Conservation (phyloP, 2,888 invertebrate genomes). For the Melipona beecheii region DNA sequence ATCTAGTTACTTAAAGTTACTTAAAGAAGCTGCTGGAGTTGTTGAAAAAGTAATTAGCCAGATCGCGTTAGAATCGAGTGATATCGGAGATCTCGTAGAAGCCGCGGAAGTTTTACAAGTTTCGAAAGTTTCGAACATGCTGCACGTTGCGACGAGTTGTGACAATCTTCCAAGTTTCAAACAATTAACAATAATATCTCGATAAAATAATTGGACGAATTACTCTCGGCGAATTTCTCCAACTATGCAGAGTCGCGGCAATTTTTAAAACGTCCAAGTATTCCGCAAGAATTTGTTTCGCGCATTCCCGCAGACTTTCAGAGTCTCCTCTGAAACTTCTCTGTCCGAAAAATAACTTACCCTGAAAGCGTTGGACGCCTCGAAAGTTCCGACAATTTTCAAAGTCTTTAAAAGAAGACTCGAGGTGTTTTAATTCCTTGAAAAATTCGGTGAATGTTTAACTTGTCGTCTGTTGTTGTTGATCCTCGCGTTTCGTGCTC, state of each 20-base stretch:
- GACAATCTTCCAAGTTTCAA: neutral
- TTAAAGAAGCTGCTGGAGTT: neutral
- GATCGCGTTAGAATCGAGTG: neutral
- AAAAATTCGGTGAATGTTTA: neutral
- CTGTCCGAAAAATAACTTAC: conserved; percentile 1
- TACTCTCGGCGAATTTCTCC: neutral
- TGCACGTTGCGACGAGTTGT: neutral
- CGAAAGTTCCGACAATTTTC: neutral
- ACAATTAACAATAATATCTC: neutral
- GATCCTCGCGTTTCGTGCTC: too few relatives aligned
- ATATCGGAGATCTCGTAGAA: neutral
- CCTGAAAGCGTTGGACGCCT: neutral
- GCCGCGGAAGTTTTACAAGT: neutral
- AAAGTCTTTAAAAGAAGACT: neutral
- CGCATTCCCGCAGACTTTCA: neutral
- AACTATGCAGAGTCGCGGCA: neutral
- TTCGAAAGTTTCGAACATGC: neutral
- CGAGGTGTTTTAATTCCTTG: neutral
- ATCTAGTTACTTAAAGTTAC: neutral
- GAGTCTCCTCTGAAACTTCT: neutral
- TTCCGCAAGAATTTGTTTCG: neutral
- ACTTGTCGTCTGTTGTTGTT: neutral
- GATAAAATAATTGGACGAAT: neutral
- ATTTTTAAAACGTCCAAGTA: neutral
- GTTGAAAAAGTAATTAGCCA: neutral